A percentile compares a stretch with the other conserved stretches of the same genome.
Evolutionary conservation across 2,888 invertebrate species (phyloP).

Genomic region (Atethmia centrago): DNA sequence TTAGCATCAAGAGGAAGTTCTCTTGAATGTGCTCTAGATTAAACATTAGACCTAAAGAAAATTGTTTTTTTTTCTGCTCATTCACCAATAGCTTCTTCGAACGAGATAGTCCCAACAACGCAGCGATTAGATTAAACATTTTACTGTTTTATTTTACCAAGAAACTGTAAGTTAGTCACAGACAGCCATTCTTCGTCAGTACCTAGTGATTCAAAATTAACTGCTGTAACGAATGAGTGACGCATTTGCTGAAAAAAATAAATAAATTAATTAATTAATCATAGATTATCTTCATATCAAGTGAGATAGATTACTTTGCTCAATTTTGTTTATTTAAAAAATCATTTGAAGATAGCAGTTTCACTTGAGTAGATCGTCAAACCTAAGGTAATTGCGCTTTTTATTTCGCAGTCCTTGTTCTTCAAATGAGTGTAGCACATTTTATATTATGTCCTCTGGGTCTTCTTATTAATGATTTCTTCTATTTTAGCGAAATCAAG

Average conservation of each 20-base stretch:
- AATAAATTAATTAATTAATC: constrained; percentile 34
- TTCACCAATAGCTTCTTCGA: constrained; percentile 12
- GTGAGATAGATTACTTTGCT: constrained; percentile 4
- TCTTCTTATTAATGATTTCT: not conserved
- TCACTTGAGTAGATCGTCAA: not conserved
- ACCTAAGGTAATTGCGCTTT: not conserved
- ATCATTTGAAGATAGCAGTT: not conserved
- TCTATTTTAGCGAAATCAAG: not conserved
- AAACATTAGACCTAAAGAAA: not conserved
- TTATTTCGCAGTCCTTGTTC: not conserved
- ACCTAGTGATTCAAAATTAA: constrained; percentile 61
- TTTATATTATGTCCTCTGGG: not conserved
- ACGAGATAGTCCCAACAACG: constrained; percentile 15
- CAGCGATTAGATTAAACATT: constrained; percentile 39
- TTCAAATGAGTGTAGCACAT: not conserved
- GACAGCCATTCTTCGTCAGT: constrained; percentile 36
- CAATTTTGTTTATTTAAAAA: constrained; percentile 10
- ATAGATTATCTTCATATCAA: constrained; percentile 21
- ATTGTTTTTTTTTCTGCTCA: not conserved
- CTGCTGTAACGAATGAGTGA: constrained; percentile 45
- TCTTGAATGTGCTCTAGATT: not conserved
- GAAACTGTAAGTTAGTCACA: constrained; percentile 60
- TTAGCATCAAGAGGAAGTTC: not conserved
- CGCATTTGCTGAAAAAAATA: constrained; percentile 42
- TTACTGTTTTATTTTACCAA: constrained; percentile 50